Conservation (phyloP, 30 jellyfish, hydroid and myxozoan species). For the Pelagia noctiluca region DNA sequence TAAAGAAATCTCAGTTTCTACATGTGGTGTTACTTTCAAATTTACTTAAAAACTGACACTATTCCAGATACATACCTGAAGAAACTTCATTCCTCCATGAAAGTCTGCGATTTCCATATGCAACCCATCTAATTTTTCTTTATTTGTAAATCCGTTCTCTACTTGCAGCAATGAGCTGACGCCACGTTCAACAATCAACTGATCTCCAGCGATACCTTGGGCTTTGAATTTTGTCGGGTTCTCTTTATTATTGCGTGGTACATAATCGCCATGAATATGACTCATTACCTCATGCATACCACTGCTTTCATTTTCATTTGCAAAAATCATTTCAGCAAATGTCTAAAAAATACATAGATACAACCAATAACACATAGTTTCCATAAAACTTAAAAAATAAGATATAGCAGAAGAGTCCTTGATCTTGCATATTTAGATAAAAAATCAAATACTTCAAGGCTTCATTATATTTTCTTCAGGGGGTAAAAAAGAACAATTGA, state of each 20-base stretch:
- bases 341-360: neutral
- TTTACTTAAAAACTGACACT: neutral
- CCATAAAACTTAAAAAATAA: neutral
- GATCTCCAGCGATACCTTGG: conserved; percentile 49
- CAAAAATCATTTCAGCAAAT: neutral
- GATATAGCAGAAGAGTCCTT: conserved; percentile 5
- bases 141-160: conserved; percentile 43
- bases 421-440: neutral
- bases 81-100: too few species aligned
- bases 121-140: conserved; percentile 33
- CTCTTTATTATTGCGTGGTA: neutral
- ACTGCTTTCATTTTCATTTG: neutral
- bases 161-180: conserved; percentile 33
- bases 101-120: too few species aligned
- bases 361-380: neutral
- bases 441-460: neutral
- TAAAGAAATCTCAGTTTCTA: conserved; percentile 1
- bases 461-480: neutral
- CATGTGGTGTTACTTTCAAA: conserved; percentile 7
- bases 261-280: conserved; percentile 1
- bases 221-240: conserved; percentile 2
- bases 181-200: conserved; percentile 44
- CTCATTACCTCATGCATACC: conserved; percentile 2
- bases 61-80: conserved; percentile 16
- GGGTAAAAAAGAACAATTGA: conserved; percentile 2